Percentiles rank a stretch among this genome's conserved stretches.
These are phyloP conservation scores for Sebastiscus tertius DNA, from an alignment of 2,797 vertebrate genomes.

Conservation along the genomic window DNA sequence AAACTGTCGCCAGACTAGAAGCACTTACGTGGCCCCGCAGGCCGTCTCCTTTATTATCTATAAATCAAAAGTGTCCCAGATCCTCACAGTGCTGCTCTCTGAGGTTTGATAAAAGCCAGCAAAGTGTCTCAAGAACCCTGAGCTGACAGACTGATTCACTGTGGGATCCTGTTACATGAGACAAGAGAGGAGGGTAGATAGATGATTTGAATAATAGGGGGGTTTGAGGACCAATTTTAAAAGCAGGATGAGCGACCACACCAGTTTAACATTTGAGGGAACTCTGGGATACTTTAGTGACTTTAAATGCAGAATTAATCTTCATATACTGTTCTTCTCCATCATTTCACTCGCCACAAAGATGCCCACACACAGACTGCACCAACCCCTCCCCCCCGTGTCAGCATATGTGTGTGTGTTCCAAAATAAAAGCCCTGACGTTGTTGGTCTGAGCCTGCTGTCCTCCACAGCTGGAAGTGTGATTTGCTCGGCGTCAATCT, in stretches of 20 bases:
- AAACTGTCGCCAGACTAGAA: constrained; percentile 30
- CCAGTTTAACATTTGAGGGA: not conserved
- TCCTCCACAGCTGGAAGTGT: constrained; percentile 77
- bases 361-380: constrained; percentile 21
- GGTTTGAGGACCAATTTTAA: not conserved
- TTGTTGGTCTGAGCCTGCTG: constrained; percentile 37
- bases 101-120: constrained; percentile 42
- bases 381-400: not conserved
- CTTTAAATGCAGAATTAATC: not conserved
- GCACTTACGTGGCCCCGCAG: constrained; percentile 20
- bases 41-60: constrained; percentile 22
- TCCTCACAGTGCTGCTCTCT: constrained; percentile 5
- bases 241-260: not conserved
- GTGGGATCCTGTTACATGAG: constrained; percentile 47
- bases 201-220: not conserved
- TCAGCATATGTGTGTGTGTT: constrained; percentile 46
- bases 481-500: constrained; percentile 66
- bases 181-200: constrained; percentile 3
- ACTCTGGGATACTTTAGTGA: not conserved
- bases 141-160: constrained; percentile 31
- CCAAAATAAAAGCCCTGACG: constrained; percentile 54
- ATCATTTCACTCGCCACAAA: not conserved
- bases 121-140: constrained; percentile 29
- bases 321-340: not conserved
- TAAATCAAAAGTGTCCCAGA: constrained; percentile 34